phyloP scores from a whole-genome alignment of 2,888 invertebrate genomes.

The Stomorhina lunata region DNA sequence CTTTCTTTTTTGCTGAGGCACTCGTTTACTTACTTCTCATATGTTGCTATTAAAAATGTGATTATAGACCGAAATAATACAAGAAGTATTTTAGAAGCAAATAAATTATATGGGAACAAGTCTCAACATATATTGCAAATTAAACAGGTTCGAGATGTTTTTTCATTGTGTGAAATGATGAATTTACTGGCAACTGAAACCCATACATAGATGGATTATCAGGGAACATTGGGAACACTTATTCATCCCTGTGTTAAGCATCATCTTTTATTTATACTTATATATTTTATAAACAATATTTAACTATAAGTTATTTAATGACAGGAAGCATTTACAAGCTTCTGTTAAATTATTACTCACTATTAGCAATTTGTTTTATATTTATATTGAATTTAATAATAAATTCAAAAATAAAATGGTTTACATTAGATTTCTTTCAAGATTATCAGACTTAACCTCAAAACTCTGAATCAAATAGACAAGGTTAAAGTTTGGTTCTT shows the following conservation, averaged over 20 bases:
- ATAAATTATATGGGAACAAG: slow-evolving; percentile 18
- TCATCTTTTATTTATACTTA: background rate
- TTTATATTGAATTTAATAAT: background rate
- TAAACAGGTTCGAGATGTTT: background rate
- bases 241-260: background rate
- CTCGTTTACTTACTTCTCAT: background rate
- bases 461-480: too few species aligned
- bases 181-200: slow-evolving; percentile 9
- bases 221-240: background rate
- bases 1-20: background rate
- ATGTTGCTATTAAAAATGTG: slow-evolving; percentile 28
- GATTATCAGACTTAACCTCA: too few species aligned
- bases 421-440: too few species aligned
- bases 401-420: background rate
- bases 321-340: slow-evolving; percentile 29
- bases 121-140: background rate
- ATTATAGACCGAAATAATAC: slow-evolving; percentile 34
- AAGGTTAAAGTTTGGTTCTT: too few species aligned
- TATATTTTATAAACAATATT: background rate
- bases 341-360: slow-evolving; percentile 15
- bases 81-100: slow-evolving; percentile 15
- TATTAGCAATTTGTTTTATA: background rate
- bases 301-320: background rate
- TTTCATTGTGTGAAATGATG: slow-evolving; percentile 12
- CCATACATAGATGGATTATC: slow-evolving; percentile 34